phyloP scores from a whole-genome alignment of 2,888 invertebrate species.

The Zygogramma bicolorata region DNA sequence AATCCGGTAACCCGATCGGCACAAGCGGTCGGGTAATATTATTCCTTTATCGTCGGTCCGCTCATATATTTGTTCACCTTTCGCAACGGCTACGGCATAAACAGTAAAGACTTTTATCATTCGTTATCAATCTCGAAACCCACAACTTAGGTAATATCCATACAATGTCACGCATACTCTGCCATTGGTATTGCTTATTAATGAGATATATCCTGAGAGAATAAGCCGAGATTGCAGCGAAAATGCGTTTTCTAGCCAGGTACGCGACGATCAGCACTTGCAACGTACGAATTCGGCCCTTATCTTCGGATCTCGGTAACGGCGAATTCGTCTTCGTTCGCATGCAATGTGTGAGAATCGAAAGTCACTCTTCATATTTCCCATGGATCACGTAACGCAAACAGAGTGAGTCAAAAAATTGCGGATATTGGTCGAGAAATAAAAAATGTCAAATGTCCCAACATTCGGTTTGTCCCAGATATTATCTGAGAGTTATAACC shows the following conservation, averaged over 20 bases:
- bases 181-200: conserved; percentile 66
- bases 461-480: too few species aligned
- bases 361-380: neutral
- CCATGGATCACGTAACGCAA: neutral
- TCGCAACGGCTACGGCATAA: conserved; percentile 41
- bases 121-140: conserved; percentile 59
- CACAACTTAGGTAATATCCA: conserved; percentile 63
- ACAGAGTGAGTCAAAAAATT: neutral
- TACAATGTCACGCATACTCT: conserved; percentile 65
- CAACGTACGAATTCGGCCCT: conserved; percentile 47
- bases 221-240: conserved; percentile 51
- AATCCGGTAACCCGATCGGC: conserved; percentile 8
- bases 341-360: neutral
- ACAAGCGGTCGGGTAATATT: conserved; percentile 17
- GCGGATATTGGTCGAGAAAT: too few species aligned
- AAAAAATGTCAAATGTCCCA: too few species aligned
- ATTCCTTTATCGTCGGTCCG: conserved; percentile 46
- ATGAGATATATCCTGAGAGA: conserved; percentile 60
- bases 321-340: conserved; percentile 40
- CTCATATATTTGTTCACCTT: conserved; percentile 51
- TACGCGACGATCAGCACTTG: conserved; percentile 52
- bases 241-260: conserved; percentile 55
- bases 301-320: conserved; percentile 41
- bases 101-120: conserved; percentile 57
- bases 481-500: too few species aligned